Base-by-base conservation (phyloP, 2,888 invertebrate genomes). In the Galerucella nymphaeae region DNA sequence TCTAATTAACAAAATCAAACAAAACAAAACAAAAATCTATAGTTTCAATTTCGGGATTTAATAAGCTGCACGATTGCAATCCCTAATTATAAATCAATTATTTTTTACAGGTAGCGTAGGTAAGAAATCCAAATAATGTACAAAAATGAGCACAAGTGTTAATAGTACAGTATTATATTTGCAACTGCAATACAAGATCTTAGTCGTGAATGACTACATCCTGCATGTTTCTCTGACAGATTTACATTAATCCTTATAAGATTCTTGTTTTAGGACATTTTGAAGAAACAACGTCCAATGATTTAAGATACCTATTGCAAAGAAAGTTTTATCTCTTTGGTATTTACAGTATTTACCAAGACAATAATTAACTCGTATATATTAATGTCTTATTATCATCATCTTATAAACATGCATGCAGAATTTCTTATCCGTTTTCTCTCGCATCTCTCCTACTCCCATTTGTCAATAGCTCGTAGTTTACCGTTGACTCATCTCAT, bases 381-480 rank as follows among this genome's bases (percentile, higher is more conserved):
- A 62, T 62, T 41, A 62, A 62, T 62, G 61, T 62, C 61, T 62
- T 42, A 41, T 62, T 62, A 62, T 18, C 41, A 61, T 61, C 18
- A 62, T 62, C 18, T 42, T 16, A 62, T 16, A 30, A 62, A 62
- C 30, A 42, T 41, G 42, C 42, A 62, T 13, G 20, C 58, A 23
- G 30, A 58, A 58, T 58, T 58, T 30, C 23, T 30, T 58, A 58
- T 58, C 23, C n/a, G 30, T 62, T 62, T 62, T 62, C 42, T 62
- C 42, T 62, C 61, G 16, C 13, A 59, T 14, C 38, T 62, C 18
- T 62, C 53, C 62, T 61, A 62, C 41, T 50, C 38, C 16, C 61
- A 55, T 69, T 69, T 69, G 69, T 69, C 69, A 62, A 69, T 69
- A 66, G 23, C 16, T n/a, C 66, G 57, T 66, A 66, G 41, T 66